These are phyloP conservation scores for Lates japonicus DNA, from an alignment of 2,797 vertebrate species.

Conservation along the genomic window DNA sequence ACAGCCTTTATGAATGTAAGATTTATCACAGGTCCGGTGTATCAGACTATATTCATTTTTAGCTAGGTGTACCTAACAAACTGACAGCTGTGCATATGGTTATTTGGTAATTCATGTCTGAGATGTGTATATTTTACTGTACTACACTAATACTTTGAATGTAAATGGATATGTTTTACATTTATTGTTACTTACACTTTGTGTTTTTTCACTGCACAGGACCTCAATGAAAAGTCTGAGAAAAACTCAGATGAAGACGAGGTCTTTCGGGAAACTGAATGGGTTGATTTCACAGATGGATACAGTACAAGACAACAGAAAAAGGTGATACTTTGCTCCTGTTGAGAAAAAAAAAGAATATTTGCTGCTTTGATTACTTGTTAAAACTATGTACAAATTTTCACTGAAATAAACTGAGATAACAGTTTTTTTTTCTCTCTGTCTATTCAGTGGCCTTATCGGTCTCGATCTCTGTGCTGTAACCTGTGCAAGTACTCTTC, in stretches of 20 bases:
- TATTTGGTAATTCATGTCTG: neutral
- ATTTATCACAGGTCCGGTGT: neutral
- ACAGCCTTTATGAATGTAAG: neutral
- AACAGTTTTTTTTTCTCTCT: neutral
- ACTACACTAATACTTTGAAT: neutral
- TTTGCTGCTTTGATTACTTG: neutral
- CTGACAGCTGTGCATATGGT: neutral
- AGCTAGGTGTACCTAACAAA: neutral
- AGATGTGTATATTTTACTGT: neutral
- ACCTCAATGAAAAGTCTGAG: constrained; percentile 87
- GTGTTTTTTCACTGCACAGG: constrained; percentile 83
- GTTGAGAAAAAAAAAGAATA: neutral
- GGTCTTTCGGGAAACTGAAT: constrained; percentile 91
- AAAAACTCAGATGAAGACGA: constrained; percentile 85
- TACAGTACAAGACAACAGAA: constrained; percentile 85
- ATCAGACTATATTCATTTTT: neutral
- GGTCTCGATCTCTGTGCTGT: constrained; percentile 93
- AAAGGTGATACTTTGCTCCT: constrained; percentile 75
- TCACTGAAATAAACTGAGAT: neutral
- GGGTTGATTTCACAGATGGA: constrained; percentile 92
- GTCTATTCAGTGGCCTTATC: constrained; percentile 90
- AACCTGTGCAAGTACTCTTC: constrained; percentile 94
- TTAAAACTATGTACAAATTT: neutral
- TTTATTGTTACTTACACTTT: neutral
- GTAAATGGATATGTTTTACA: neutral